phyloP scores from a whole-genome alignment of 2,113 vertebrate species.

The Heliornis fulica region DNA sequence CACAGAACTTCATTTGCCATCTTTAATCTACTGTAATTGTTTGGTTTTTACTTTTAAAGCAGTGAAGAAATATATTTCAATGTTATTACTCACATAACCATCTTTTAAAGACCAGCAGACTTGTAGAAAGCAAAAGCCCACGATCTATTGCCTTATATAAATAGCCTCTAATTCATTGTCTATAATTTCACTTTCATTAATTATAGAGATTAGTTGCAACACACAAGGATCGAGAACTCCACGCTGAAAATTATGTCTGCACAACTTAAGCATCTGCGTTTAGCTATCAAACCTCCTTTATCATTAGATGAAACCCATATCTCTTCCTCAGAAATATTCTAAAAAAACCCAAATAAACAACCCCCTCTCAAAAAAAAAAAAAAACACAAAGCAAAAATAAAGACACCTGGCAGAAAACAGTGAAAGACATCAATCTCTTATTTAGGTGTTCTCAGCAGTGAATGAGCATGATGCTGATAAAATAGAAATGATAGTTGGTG shows the following conservation, averaged over 20 bases:
- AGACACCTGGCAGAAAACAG: not conserved
- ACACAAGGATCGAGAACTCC: not conserved
- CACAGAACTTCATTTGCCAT: constrained; percentile 35
- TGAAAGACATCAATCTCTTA: not conserved
- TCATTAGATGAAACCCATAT: not conserved
- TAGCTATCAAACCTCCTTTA: not conserved
- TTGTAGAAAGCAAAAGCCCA: not conserved
- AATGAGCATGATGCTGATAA: not conserved
- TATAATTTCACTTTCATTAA: constrained; percentile 30
- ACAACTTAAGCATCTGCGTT: not conserved
- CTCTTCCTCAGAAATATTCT: not conserved
- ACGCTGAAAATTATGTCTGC: not conserved
- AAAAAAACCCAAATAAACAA: not conserved
- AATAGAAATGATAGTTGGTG: not conserved
- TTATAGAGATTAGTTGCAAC: not conserved
- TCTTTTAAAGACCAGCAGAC: not conserved
- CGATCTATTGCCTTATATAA: not conserved
- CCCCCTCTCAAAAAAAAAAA: too few relatives aligned
- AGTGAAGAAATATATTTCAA: not conserved
- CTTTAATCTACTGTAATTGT: constrained; percentile 12
- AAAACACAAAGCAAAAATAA: too few relatives aligned
- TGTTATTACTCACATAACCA: not conserved
- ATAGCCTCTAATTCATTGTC: not conserved
- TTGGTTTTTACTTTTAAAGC: not conserved
- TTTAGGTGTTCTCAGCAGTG: not conserved